Conservation (phyloP, 2,797 vertebrate genomes). For the Setipinna tenuifilis region DNA sequence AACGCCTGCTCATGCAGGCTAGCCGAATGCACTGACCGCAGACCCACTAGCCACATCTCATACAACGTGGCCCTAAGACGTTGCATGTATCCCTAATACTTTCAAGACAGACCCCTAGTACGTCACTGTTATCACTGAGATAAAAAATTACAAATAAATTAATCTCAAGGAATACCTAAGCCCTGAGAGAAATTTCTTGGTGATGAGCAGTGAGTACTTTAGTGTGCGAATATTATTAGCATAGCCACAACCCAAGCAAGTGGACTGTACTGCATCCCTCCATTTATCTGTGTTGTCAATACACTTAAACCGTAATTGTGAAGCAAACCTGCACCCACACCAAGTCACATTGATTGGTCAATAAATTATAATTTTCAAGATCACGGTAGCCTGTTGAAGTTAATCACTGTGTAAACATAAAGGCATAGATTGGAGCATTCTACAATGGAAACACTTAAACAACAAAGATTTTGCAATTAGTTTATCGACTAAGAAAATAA, state of each 20-base stretch:
- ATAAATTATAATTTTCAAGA: conserved; percentile 83
- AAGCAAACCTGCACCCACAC: conserved; percentile 4
- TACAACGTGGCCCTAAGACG: background rate
- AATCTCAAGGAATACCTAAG: background rate
- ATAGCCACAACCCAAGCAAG: background rate
- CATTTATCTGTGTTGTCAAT: background rate
- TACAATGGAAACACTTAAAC: conserved; percentile 71
- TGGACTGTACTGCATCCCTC: background rate
- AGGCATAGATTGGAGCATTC: conserved; percentile 76
- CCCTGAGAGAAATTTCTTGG: background rate
- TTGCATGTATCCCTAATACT: background rate
- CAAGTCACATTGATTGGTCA: conserved; percentile 75
- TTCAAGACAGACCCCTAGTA: background rate
- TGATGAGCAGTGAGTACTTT: background rate
- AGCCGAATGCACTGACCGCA: background rate
- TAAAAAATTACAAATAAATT: background rate
- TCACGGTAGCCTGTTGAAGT: conserved; percentile 71
- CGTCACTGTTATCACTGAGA: too few species aligned
- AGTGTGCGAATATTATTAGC: background rate
- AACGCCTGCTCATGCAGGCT: background rate
- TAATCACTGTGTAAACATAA: conserved; percentile 75
- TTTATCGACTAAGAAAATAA: conserved; percentile 85
- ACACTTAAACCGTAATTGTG: background rate
- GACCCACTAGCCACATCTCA: background rate
- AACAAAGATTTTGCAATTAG: conserved; percentile 84